Conservation (phyloP, 2,797 vertebrate genomes). For the Falco peregrinus region DNA sequence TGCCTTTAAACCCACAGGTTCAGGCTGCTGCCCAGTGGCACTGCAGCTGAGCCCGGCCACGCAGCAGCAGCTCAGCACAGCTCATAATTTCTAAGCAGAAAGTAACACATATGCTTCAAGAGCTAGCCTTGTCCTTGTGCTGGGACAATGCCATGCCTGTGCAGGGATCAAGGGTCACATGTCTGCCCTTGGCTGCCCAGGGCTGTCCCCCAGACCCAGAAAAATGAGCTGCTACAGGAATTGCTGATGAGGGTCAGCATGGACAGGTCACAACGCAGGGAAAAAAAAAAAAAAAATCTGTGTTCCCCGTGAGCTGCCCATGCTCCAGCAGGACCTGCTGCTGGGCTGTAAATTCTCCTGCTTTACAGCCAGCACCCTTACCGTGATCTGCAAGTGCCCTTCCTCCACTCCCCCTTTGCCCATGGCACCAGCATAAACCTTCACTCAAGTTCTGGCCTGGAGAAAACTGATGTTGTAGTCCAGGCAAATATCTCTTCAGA, state of each 20-base stretch:
- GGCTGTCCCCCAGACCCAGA: neutral
- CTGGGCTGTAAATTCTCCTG: neutral
- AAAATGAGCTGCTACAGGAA: neutral
- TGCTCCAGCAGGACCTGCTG: neutral
- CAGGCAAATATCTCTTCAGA: fast-evolving
- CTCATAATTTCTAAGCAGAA: neutral
- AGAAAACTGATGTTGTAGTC: fast-evolving
- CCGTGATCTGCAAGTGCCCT: neutral
- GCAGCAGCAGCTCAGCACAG: neutral
- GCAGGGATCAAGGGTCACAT: neutral
- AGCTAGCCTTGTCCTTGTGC: fast-evolving
- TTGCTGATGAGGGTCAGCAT: neutral
- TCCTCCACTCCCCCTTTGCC: fast-evolving
- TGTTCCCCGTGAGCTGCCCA: neutral
- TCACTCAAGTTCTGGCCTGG: neutral
- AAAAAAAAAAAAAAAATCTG: neutral
- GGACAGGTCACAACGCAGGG: neutral
- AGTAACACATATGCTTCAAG: neutral
- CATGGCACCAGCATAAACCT: neutral
- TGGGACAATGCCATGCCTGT: too few species aligned
- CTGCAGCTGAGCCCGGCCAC: fast-evolving
- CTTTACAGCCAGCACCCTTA: neutral
- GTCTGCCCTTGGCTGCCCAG: neutral
- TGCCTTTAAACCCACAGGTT: neutral
- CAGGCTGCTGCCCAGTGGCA: neutral